These are phyloP conservation scores for Ormyrus thymus DNA, from an alignment of 2,888 invertebrate genomes.

Conservation along the genomic window DNA sequence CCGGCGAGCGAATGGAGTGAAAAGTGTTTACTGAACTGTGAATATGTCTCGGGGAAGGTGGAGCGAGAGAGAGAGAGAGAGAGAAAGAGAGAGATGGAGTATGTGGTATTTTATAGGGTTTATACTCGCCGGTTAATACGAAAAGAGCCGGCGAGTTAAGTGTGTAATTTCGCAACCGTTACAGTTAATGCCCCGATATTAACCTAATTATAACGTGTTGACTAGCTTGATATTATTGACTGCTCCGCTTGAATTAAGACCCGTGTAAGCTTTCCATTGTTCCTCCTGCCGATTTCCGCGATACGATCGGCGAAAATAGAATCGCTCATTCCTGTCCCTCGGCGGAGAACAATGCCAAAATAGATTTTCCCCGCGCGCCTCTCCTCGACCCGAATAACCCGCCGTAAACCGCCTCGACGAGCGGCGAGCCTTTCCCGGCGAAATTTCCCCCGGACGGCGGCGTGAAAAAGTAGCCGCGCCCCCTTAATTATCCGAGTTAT, in stretches of 20 bases:
- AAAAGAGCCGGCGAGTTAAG: constrained; percentile 6
- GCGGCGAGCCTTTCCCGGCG: too few relatives aligned
- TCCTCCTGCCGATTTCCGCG: background rate
- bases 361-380: too few relatives aligned
- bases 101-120: constrained; percentile 2
- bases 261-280: constrained; percentile 42
- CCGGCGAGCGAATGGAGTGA: constrained; percentile 37
- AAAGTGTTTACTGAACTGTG: constrained; percentile 49
- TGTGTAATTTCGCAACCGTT: constrained; percentile 50
- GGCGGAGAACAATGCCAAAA: too few relatives aligned
- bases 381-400: too few relatives aligned
- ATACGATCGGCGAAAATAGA: background rate
- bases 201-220: constrained; percentile 55
- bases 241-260: constrained; percentile 1
- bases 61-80: background rate
- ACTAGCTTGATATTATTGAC: constrained; percentile 48
- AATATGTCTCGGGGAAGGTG: constrained; percentile 9
- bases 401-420: too few relatives aligned
- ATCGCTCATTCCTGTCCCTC: too few relatives aligned
- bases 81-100: background rate
- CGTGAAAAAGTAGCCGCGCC: too few relatives aligned
- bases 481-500: too few relatives aligned
- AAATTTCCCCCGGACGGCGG: too few relatives aligned
- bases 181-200: constrained; percentile 49
- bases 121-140: constrained; percentile 4